Conservation (phyloP, 2,113 vertebrate species). For the Nipponia nippon region DNA sequence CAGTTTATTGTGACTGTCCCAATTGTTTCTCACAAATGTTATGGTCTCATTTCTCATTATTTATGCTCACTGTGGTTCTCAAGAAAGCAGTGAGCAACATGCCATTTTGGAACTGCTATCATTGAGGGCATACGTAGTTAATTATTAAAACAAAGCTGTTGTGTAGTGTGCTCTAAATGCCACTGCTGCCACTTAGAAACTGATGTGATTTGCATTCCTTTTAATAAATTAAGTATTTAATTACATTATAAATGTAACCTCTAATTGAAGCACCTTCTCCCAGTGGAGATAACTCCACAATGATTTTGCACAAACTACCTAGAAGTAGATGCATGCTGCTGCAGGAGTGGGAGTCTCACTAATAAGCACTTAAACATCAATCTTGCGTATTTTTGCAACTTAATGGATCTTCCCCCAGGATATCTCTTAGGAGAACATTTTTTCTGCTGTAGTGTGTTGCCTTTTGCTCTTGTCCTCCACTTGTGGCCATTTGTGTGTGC, state of each 20-base stretch:
- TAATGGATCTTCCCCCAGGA: neutral
- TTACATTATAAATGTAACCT: slow-evolving; percentile 62
- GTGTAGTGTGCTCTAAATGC: neutral
- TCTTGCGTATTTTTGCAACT: neutral
- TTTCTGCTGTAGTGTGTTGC: neutral
- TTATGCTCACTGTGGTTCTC: neutral
- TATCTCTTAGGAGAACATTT: neutral
- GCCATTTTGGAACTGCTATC: neutral
- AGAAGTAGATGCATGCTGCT: slow-evolving; percentile 12
- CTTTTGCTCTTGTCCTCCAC: neutral
- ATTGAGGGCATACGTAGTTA: neutral
- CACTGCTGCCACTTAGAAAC: neutral
- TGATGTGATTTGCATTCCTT: slow-evolving; percentile 36
- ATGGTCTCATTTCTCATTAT: neutral
- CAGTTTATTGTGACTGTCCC: neutral
- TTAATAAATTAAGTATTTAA: slow-evolving; percentile 48
- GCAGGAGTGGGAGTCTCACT: neutral
- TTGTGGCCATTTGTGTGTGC: neutral
- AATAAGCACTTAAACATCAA: slow-evolving; percentile 11
- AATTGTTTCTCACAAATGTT: neutral
- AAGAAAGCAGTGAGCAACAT: neutral
- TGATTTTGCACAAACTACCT: neutral
- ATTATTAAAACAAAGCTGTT: slow-evolving; percentile 43
- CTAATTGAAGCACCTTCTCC: slow-evolving; percentile 45
- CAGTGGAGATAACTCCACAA: neutral